phyloP scores from a whole-genome alignment of 2,797 vertebrate species.

The Pagetopsis macropterus region DNA sequence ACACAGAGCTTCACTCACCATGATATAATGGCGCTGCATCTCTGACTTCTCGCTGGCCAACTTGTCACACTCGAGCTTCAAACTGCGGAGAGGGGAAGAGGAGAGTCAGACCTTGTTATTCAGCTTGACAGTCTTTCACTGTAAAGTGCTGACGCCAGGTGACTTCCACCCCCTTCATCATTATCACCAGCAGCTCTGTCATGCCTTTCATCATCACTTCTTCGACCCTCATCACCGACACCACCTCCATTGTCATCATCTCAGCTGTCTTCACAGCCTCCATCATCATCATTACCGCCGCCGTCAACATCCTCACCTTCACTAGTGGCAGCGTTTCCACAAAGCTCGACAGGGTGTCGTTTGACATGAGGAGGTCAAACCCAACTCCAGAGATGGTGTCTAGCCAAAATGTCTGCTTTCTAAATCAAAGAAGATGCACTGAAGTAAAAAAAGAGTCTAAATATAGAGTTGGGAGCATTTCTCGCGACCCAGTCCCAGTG shows the following conservation, averaged over 20 bases:
- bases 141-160: constrained; percentile 64
- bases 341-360: constrained; percentile 20
- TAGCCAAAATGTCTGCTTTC: constrained; percentile 47
- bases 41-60: constrained; percentile 98
- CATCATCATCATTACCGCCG: constrained; percentile 31
- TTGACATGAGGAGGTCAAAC: constrained; percentile 51
- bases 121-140: constrained; percentile 43
- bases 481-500: constrained; percentile 47
- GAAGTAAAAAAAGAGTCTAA: constrained; percentile 52
- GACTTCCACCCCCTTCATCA: constrained; percentile 60
- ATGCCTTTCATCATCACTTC: constrained; percentile 57
- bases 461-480: constrained; percentile 58
- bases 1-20: constrained; percentile 83
- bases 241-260: constrained; percentile 40
- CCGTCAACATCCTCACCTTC: constrained; percentile 28
- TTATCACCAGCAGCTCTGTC: constrained; percentile 58
- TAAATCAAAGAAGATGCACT: constrained; percentile 39
- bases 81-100: constrained; percentile 79
- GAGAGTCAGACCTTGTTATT: constrained; percentile 59
- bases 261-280: constrained; percentile 13
- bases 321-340: not conserved
- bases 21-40: constrained; percentile 99
- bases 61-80: constrained; percentile 98
- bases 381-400: constrained; percentile 28
- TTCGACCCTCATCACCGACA: constrained; percentile 41